Conservation (phyloP, 2,797 vertebrate genomes). For the Lepus townsendii region DNA sequence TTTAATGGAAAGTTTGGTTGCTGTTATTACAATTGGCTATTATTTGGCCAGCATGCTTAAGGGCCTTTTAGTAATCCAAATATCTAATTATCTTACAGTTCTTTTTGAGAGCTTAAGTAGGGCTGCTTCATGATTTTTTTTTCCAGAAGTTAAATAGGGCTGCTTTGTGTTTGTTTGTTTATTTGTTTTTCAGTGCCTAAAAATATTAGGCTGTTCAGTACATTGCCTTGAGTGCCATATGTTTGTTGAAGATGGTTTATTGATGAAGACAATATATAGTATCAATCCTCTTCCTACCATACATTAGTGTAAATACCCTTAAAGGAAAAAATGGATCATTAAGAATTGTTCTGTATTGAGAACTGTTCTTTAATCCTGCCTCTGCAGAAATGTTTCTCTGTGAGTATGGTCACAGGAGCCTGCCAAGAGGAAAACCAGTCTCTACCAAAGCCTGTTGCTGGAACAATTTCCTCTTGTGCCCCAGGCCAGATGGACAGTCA, state of each 20-base stretch:
- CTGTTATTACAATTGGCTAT: not conserved
- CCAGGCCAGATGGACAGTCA: not conserved
- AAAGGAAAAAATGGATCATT: not conserved
- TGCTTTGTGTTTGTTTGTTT: not conserved
- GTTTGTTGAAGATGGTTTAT: slow-evolving; percentile 9
- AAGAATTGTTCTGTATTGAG: not conserved
- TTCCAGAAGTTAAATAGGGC: not conserved
- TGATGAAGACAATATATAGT: not conserved
- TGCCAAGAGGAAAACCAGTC: not conserved
- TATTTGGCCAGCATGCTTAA: not conserved
- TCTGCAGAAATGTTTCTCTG: not conserved
- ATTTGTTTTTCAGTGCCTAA: not conserved
- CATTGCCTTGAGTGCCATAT: not conserved
- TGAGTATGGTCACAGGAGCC: not conserved
- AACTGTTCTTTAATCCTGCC: not conserved
- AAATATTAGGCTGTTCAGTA: not conserved
- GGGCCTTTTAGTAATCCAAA: not conserved
- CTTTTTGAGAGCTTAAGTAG: slow-evolving; percentile 11
- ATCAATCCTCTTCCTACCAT: not conserved
- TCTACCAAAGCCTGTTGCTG: not conserved
- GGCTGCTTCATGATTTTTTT: not conserved
- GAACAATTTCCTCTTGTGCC: not conserved
- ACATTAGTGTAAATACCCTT: not conserved
- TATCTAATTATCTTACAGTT: slow-evolving; percentile 6
- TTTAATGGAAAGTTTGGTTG: not conserved